Conservation (phyloP, 2,113 vertebrate species). For the Rhinolophus sinicus region DNA sequence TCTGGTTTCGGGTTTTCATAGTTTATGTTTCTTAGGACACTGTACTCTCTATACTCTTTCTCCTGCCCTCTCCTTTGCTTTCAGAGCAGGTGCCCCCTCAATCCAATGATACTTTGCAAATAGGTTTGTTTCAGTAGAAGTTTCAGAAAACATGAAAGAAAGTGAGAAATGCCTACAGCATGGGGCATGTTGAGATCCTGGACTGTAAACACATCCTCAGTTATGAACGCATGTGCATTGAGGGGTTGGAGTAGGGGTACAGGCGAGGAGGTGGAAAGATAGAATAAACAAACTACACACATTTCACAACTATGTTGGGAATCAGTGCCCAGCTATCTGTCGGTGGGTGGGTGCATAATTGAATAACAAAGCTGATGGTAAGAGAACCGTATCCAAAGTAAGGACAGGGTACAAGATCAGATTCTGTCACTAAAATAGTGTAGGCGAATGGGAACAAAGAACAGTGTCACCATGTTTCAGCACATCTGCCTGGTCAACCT, state of each 20-base stretch:
- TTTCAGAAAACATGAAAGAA: neutral
- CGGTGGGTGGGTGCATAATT: neutral
- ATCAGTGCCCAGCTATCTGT: neutral
- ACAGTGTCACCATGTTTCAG: neutral
- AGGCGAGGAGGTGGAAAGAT: neutral
- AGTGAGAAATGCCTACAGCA: neutral
- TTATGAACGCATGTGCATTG: neutral
- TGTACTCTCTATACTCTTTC: neutral
- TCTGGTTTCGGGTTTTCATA: neutral
- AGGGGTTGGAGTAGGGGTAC: rapidly evolving
- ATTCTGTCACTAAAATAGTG: neutral
- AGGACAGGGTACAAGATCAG: neutral
- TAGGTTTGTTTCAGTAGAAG: neutral
- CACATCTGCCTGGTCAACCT: neutral
- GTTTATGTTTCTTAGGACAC: neutral
- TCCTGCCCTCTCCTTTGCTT: neutral
- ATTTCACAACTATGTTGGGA: neutral
- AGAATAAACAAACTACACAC: neutral
- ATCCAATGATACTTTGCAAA: neutral
- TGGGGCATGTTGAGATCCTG: neutral
- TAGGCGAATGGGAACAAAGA: neutral
- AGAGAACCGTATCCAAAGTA: neutral
- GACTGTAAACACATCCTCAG: neutral
- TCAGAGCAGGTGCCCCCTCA: neutral
- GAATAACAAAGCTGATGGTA: neutral